phyloP scores from a whole-genome alignment of 2,113 vertebrate genomes.

The Chaetorhynchus papuensis region DNA sequence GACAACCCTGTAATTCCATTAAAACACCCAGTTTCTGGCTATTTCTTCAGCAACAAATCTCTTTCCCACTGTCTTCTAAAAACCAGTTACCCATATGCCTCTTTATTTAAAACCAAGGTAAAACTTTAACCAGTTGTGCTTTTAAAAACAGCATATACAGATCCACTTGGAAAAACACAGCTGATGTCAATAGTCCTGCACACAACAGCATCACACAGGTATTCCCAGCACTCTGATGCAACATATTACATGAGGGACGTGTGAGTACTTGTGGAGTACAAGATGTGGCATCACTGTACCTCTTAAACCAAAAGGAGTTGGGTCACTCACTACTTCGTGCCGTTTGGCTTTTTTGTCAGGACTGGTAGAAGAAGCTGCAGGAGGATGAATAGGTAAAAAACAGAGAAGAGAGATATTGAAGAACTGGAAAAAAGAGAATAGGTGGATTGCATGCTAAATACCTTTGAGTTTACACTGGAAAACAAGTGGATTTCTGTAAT shows the following conservation, averaged over 20 bases:
- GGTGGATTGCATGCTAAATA: constrained; percentile 35
- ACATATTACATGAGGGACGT: not conserved
- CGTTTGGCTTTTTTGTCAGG: constrained; percentile 95
- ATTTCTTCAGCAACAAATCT: not conserved
- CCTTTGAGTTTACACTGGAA: constrained; percentile 58
- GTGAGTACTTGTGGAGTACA: not conserved
- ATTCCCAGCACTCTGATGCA: not conserved
- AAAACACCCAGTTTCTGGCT: not conserved
- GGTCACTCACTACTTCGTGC: constrained; percentile 94
- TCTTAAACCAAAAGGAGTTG: constrained; percentile 93
- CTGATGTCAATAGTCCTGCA: not conserved
- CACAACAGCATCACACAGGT: not conserved
- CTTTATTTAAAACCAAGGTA: not conserved
- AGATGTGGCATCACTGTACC: constrained; percentile 75
- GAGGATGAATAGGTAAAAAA: constrained; percentile 65
- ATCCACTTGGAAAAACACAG: not conserved
- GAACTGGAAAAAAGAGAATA: constrained; percentile 32
- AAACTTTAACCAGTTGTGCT: not conserved
- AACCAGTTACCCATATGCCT: not conserved
- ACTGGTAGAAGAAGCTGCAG: constrained; percentile 87
- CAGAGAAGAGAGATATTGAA: constrained; percentile 55
- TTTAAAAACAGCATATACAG: not conserved
- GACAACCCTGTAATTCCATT: not conserved
- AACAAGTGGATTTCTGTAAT: not conserved
- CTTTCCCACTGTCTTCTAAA: not conserved